Evolutionary conservation across 2,113 vertebrate species (phyloP), one percentile per base, ranked within the genome.

Genomic region (Ptychochromis oligacanthus): DNA sequence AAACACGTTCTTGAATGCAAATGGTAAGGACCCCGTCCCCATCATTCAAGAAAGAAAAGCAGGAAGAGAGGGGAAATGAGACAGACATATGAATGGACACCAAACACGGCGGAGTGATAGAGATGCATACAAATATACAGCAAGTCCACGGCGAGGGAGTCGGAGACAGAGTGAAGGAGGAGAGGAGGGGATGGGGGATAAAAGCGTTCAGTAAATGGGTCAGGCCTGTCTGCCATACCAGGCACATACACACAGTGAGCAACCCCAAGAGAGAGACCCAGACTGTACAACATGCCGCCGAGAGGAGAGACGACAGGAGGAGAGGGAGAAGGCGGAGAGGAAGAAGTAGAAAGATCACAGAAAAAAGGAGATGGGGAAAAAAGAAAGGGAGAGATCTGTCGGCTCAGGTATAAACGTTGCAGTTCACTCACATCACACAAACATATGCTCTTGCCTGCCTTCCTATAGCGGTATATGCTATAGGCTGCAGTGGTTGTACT

Each of bases 151-250:
- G 11, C 8, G 26, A 56, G 58, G 59, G 56, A 84, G 77, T 26
- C 75, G 77, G 83, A 89, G 81, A 78, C 40, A 65, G 77, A 67
- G 76, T 6, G 61, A 77, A 49, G 59, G 40, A 40, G 79, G 55
- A 65, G 46, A 22, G 60, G 28, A 31, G 1, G 26, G 67, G 26
- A 72, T 72, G 26, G 26, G 46, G 75, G 75, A 83, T 87, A 76
- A 88, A 77, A 90, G 86, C 7, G 72, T 74, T 92, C 86, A 84
- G 86, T 92, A 95, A 94, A 93, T 93, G 88, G 93, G 94, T 95
- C 94, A 94, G 91, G 89, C 65, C 87, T 86, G 89, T 89, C 91
- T 91, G 85, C 87, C 79, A 87, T 86, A 89, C 81, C 31, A 79
- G 55, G 82, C 86, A 86, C 82, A 85, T 64, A 58, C 80, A 91